These are phyloP conservation scores for Malurus cyaneus DNA, from an alignment of 2,113 vertebrate genomes.

Conservation along the genomic window DNA sequence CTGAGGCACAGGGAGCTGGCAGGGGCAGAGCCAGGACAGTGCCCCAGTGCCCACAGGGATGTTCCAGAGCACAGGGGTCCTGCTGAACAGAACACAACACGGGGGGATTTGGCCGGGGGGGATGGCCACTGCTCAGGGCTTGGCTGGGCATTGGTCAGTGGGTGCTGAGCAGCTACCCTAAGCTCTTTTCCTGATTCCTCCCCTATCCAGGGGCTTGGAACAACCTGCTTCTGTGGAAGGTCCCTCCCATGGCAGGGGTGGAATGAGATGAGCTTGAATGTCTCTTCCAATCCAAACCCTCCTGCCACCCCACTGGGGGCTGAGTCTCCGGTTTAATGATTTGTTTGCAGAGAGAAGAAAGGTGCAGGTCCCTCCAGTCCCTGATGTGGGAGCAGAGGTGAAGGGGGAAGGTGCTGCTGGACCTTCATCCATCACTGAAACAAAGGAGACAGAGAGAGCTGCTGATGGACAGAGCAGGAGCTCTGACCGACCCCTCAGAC, in stretches of 20 bases:
- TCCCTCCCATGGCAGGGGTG: not conserved
- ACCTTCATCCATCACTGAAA: not conserved
- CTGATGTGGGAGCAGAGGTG: not conserved
- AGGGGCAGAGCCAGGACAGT: not conserved
- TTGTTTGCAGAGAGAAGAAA: not conserved
- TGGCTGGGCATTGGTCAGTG: not conserved
- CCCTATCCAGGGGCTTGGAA: not conserved
- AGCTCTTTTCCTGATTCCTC: no score
- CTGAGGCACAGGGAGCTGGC: not conserved
- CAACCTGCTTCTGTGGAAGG: not conserved
- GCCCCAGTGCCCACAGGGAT: not conserved
- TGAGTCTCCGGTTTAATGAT: not conserved
- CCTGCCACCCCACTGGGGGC: fast-evolving
- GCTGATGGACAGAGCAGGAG: not conserved
- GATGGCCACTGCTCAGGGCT: no score
- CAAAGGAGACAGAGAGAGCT: not conserved
- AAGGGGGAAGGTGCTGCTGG: not conserved
- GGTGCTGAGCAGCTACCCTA: no score
- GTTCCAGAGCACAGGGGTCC: fast-evolving
- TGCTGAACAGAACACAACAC: not conserved
- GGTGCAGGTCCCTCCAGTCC: not conserved
- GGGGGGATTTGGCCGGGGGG: not conserved
- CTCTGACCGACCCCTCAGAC: not conserved
- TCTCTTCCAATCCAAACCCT: not conserved
- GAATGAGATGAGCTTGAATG: not conserved